Evolutionary conservation across 1,140 invertebrate genomes (phyloP).

Genomic region (Drosophila bipectinata): DNA sequence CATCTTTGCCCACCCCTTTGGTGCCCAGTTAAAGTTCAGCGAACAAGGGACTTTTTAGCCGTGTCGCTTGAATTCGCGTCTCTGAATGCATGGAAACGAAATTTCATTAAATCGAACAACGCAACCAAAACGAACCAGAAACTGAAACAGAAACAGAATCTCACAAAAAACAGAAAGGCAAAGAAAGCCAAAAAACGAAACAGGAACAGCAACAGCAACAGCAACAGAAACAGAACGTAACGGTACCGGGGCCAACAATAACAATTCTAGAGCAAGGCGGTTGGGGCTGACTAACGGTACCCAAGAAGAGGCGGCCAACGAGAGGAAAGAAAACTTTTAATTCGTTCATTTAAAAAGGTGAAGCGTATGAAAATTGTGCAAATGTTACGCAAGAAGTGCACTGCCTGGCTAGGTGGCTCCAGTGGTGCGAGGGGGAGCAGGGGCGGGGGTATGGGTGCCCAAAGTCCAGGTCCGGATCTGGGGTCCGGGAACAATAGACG

Average conservation of each 20-base stretch:
- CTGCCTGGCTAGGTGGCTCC: background rate
- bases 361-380: slow-evolving; percentile 79
- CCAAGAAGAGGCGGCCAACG: slow-evolving; percentile 21
- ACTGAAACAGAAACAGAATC: background rate
- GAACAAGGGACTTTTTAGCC: slow-evolving; percentile 47
- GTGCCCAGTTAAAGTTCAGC: slow-evolving; percentile 41
- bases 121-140: slow-evolving; percentile 35
- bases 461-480: background rate
- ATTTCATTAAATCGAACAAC: slow-evolving; percentile 76
- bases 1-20: background rate
- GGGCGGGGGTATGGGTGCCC: background rate
- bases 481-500: background rate
- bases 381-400: slow-evolving; percentile 59
- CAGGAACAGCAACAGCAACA: slow-evolving; percentile 17
- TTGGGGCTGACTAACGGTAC: background rate
- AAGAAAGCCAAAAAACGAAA: slow-evolving; percentile 18
- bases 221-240: slow-evolving; percentile 46
- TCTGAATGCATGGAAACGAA: slow-evolving; percentile 52
- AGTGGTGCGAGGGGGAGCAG: no score
- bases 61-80: slow-evolving; percentile 50
- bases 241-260: slow-evolving; percentile 45
- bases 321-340: slow-evolving; percentile 75
- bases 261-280: slow-evolving; percentile 14
- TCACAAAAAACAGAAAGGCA: background rate
- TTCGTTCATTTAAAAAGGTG: slow-evolving; percentile 80